Base-by-base conservation (phyloP, 2,888 invertebrate genomes). In the Orthosia gracilis region DNA sequence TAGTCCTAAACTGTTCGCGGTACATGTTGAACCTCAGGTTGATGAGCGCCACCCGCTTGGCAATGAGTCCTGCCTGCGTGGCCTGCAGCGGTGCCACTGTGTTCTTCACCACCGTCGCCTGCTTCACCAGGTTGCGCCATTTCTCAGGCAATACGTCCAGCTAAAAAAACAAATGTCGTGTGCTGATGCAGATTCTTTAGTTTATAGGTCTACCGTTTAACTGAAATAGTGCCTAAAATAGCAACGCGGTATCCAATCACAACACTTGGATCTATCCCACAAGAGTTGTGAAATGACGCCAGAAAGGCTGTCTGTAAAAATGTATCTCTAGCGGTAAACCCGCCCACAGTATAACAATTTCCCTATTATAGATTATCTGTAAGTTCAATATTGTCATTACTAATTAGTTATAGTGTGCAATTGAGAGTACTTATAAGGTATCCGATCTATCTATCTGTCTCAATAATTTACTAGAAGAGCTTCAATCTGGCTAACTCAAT, bases 71-170 rank as follows among this genome's bases (percentile, higher is more conserved):
- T 0, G 99, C 98, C 94, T 99, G 99, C 76, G 98, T 98, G 5
- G 98, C 98, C 93, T 99, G 98, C 78, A 99, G 96, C 23, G 99
- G 99, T 1, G 98, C 98, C 55, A 99, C 98, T 63, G 97, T 97
- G 92, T 99, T 98, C 93, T 98, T 99, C 65, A 98, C 97, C 68
- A 98, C 97, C 3, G 98, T 97, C 0, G 98, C 98, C 75, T 98
- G 96, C 94, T 98, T 98, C 92, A 99, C 98, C 12, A 98, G 97
- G 86, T 97, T 98, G 67, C 97, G 97, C 99, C 99, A 99, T 87
- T 97, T 97, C 85, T 99, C 98, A 0, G 99, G 99, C 59, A 99
- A 95, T 87, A 98, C 98, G 91, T 98, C 97, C 86, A 98, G 90
- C 96, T 97, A 85, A 61, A 40, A 40, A 9, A 40, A 7, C 40